phyloP scores from a whole-genome alignment of 1,140 invertebrate genomes.

The Campoletis sonorensis region DNA sequence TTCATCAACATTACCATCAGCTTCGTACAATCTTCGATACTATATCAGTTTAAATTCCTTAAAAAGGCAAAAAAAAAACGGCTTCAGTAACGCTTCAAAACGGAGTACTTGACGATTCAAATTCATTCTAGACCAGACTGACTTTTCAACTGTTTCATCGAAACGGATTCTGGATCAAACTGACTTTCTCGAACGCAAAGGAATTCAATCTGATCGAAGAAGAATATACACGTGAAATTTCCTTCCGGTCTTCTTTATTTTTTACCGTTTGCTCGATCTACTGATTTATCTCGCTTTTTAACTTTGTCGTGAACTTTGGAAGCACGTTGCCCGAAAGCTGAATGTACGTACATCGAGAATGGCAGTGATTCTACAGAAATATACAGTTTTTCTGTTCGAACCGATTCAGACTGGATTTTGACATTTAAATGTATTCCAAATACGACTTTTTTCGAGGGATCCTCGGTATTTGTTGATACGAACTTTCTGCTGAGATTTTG shows the following conservation, averaged over 20 bases:
- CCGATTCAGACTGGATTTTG: slow-evolving; percentile 57
- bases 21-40: neutral
- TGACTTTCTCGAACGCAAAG: no score
- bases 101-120: no score
- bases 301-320: neutral
- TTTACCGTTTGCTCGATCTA: neutral
- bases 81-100: no score
- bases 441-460: neutral
- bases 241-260: neutral
- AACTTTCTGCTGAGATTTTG: neutral
- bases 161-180: no score
- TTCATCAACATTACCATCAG: neutral
- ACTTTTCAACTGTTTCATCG: no score
- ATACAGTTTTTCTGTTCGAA: slow-evolving; percentile 36
- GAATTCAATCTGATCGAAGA: no score
- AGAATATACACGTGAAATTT: neutral
- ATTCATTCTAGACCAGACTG: no score
- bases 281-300: neutral
- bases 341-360: slow-evolving; percentile 17
- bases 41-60: no score
- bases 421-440: slow-evolving; percentile 60
- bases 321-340: neutral
- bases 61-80: no score
- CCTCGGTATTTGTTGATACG: neutral
- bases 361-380: slow-evolving; percentile 38